A percentile compares a stretch with the other conserved stretches of the same genome.
Conservation (phyloP, 2,888 invertebrate species). For the Cryptophagus acutangulus region DNA sequence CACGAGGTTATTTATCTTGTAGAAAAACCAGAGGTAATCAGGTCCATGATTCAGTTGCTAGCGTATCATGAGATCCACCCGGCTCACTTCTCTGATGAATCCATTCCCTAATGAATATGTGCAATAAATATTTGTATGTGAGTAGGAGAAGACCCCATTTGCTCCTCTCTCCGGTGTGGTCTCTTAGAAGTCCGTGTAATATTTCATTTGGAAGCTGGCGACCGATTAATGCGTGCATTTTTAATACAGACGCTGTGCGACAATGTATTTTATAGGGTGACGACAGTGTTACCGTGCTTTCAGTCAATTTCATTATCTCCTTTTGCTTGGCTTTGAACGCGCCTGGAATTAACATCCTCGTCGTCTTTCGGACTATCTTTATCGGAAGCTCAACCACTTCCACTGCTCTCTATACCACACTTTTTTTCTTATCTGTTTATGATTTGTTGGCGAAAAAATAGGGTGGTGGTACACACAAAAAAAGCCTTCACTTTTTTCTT, state of each 20-base stretch:
- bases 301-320: constrained; percentile 34
- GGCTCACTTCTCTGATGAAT: constrained; percentile 38
- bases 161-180: constrained; percentile 18
- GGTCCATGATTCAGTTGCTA: constrained; percentile 33
- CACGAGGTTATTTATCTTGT: constrained; percentile 18
- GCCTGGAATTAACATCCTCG: constrained; percentile 30
- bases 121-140: constrained; percentile 41
- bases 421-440: constrained; percentile 36
- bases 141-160: constrained; percentile 19
- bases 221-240: constrained; percentile 44
- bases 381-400: constrained; percentile 26
- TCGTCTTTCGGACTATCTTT: constrained; percentile 27
- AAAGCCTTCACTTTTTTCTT: background rate
- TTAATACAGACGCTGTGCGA: constrained; percentile 34
- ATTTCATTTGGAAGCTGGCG: constrained; percentile 41
- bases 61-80: constrained; percentile 28
- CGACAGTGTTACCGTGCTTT: constrained; percentile 36
- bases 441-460: constrained; percentile 34
- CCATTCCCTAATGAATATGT: constrained; percentile 43
- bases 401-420: constrained; percentile 13
- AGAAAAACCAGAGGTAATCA: constrained; percentile 34
- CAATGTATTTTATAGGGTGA: constrained; percentile 39
- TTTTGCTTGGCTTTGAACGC: constrained; percentile 21
- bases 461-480: constrained; percentile 2
- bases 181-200: constrained; percentile 10